These are phyloP conservation scores for Xanthia togata DNA, from an alignment of 2,888 invertebrate species.

Conservation along the genomic window DNA sequence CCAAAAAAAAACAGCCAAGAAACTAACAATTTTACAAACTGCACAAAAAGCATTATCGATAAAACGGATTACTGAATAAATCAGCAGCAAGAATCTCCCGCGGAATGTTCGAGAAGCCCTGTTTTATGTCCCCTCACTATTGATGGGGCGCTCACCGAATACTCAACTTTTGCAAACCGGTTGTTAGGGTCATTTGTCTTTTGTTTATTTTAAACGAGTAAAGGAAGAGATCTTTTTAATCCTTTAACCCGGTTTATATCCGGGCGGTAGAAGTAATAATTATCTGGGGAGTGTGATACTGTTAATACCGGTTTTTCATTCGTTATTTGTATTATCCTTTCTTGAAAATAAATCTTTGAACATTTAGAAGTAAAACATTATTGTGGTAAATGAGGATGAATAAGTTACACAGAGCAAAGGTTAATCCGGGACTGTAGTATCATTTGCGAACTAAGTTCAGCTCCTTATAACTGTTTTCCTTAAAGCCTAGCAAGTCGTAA, in stretches of 20 bases:
- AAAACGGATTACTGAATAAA: slow-evolving; percentile 64
- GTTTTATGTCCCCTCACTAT: slow-evolving; percentile 61
- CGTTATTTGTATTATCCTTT: slow-evolving; percentile 3
- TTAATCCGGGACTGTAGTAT: slow-evolving; percentile 33
- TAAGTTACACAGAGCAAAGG: slow-evolving; percentile 22
- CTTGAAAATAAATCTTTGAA: slow-evolving; percentile 2
- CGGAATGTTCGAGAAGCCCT: slow-evolving; percentile 48
- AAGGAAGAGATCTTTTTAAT: slow-evolving; percentile 48
- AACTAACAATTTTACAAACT: slow-evolving; percentile 57
- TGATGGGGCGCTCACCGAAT: slow-evolving; percentile 60
- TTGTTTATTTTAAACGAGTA: slow-evolving; percentile 62
- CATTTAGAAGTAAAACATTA: slow-evolving; percentile 7
- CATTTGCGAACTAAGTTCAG: slow-evolving; percentile 23
- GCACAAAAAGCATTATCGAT: slow-evolving; percentile 60
- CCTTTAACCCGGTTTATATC: slow-evolving; percentile 39
- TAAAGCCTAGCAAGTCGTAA: slow-evolving; percentile 67
- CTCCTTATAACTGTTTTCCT: slow-evolving; percentile 51
- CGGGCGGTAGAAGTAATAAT: slow-evolving; percentile 35
- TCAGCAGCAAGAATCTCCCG: slow-evolving; percentile 56
- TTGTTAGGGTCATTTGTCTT: slow-evolving; percentile 54
- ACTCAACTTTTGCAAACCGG: slow-evolving; percentile 51
- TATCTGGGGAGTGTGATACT: slow-evolving; percentile 37
- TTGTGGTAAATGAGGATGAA: slow-evolving; percentile 21
- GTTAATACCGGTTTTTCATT: slow-evolving; percentile 30
- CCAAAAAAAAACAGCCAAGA: slow-evolving; percentile 21